phyloP scores from a whole-genome alignment of 2,113 vertebrate species.

The Antechinus flavipes region DNA sequence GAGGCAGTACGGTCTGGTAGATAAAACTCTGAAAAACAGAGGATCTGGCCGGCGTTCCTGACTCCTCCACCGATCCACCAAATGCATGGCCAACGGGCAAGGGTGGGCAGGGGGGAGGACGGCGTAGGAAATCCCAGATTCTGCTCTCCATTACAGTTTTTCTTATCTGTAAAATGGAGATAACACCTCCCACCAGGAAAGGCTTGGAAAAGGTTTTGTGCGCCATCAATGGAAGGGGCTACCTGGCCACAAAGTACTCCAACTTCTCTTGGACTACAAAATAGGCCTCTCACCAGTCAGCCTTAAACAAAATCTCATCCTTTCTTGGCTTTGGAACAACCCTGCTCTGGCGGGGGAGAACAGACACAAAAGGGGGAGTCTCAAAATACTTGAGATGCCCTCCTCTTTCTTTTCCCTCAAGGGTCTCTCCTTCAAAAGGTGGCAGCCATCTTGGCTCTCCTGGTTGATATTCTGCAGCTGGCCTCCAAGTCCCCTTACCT shows the following conservation, averaged over 20 bases:
- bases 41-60: background rate
- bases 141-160: background rate
- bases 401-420: background rate
- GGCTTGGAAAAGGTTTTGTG: conserved; percentile 64
- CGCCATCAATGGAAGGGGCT: conserved; percentile 26
- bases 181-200: conserved; percentile 72
- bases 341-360: conserved; percentile 6
- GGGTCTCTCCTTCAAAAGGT: background rate
- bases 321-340: background rate
- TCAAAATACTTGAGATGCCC: background rate
- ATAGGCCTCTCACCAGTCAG: conserved; percentile 29
- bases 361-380: background rate
- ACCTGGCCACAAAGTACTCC: conserved; percentile 27
- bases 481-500: background rate
- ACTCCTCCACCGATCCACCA: conserved; percentile 26
- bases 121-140: conserved; percentile 21
- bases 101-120: conserved; percentile 12
- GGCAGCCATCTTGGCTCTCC: background rate
- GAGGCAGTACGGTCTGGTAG: conserved; percentile 65
- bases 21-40: conserved; percentile 76
- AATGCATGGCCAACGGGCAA: conserved; percentile 43
- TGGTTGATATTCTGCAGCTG: background rate
- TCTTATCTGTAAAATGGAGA: conserved; percentile 65
- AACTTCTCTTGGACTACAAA: conserved; percentile 40
- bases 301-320: conserved; percentile 28